Conservation (phyloP, 2,888 invertebrate genomes). For the Halictus quadricinctus region DNA sequence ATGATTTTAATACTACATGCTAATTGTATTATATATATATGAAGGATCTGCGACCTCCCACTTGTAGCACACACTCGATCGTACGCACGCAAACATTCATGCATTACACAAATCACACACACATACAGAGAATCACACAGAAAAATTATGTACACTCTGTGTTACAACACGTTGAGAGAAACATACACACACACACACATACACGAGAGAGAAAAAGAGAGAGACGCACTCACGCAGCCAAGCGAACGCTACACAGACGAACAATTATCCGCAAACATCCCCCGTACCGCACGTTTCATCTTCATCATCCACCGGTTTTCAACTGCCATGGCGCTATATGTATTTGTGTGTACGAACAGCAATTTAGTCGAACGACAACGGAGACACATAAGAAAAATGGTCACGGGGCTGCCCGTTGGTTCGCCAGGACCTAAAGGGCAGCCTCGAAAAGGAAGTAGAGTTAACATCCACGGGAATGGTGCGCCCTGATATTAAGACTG, state of each 20-base stretch:
- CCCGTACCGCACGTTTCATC: neutral
- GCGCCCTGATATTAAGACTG: conserved; percentile 83
- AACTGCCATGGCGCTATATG: conserved; percentile 80
- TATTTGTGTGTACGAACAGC: conserved; percentile 58
- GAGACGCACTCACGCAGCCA: neutral
- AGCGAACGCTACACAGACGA: neutral
- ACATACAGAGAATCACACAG: neutral
- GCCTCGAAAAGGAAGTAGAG: conserved; percentile 58
- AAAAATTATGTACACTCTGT: neutral
- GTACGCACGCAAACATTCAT: conserved; percentile 20
- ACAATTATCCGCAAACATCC: neutral
- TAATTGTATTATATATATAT: conserved; percentile 82
- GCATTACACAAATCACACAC: neutral
- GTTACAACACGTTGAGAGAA: neutral
- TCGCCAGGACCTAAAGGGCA: conserved; percentile 8
- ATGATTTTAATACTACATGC: conserved; percentile 82
- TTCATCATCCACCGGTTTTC: conserved; percentile 71
- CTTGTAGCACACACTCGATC: conserved; percentile 79
- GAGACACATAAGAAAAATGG: conserved; percentile 38
- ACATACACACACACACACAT: neutral
- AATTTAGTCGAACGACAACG: conserved; percentile 64
- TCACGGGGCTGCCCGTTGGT: neutral
- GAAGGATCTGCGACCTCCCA: conserved; percentile 81
- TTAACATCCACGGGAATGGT: conserved; percentile 79
- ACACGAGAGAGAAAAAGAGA: neutral